phyloP scores from a whole-genome alignment of 2,797 vertebrate genomes.

The Poliocrania exsul region DNA sequence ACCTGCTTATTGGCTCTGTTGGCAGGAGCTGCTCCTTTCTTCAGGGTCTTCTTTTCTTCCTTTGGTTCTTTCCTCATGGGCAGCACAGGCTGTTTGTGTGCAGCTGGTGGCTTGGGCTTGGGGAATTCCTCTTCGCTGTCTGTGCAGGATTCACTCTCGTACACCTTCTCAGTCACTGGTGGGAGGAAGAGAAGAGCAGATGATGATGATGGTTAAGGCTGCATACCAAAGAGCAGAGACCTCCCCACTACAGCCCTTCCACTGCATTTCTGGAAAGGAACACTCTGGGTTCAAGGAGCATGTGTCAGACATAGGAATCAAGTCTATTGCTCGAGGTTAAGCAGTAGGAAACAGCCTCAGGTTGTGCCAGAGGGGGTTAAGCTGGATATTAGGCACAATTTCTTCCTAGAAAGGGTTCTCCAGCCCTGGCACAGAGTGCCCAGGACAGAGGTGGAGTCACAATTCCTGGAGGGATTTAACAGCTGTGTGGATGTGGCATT shows the following conservation, averaged over 20 bases:
- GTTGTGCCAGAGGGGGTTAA: background rate
- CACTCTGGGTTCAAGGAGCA: background rate
- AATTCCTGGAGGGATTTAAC: background rate
- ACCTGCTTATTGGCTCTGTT: conserved; percentile 87
- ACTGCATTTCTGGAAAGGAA: background rate
- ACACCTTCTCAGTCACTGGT: conserved; percentile 94
- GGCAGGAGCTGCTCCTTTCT: conserved; percentile 74
- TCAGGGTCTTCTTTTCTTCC: conserved; percentile 82
- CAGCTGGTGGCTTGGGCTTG: conserved; percentile 53
- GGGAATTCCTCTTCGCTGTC: conserved; percentile 85
- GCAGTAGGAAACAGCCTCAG: background rate
- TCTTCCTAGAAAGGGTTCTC: background rate
- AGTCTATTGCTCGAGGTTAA: background rate
- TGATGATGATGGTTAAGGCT: background rate
- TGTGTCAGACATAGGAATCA: background rate
- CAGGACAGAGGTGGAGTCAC: background rate
- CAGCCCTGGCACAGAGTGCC: background rate
- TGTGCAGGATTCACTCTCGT: conserved; percentile 91
- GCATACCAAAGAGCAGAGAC: background rate
- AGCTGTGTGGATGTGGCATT: accelerated
- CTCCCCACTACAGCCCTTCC: background rate
- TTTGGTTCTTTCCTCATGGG: conserved; percentile 73
- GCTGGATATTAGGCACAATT: background rate
- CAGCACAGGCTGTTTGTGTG: background rate
- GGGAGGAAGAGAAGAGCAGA: background rate